A percentile compares a stretch with the other conserved stretches of the same genome.
Conservation (phyloP, 2,888 invertebrate genomes). For the Sesia bembeciformis region DNA sequence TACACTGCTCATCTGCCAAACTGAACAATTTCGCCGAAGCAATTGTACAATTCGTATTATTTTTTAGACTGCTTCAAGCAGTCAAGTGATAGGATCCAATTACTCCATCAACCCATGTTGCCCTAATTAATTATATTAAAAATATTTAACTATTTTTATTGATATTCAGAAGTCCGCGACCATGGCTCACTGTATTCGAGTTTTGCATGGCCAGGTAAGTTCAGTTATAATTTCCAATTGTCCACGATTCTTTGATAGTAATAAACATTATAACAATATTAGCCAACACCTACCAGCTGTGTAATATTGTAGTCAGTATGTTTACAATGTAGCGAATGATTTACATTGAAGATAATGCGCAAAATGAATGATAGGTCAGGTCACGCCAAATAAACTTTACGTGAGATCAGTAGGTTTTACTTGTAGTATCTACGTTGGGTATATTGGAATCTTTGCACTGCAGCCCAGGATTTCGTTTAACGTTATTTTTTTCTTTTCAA, state of each 20-base stretch:
- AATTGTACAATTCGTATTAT: slow-evolving; percentile 18
- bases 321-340: slow-evolving; percentile 31
- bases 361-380: slow-evolving; percentile 42
- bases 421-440: slow-evolving; percentile 9
- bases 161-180: slow-evolving; percentile 59
- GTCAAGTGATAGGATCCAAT: slow-evolving; percentile 22
- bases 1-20: not conserved
- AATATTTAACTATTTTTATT: slow-evolving; percentile 25
- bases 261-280: slow-evolving; percentile 6
- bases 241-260: slow-evolving; percentile 21
- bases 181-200: slow-evolving; percentile 86
- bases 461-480: too few species aligned
- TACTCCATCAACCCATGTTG: slow-evolving; percentile 51
- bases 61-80: slow-evolving; percentile 21
- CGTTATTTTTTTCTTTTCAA: not conserved
- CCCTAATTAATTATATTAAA: slow-evolving; percentile 37
- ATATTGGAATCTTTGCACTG: too few species aligned
- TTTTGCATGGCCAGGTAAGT: slow-evolving; percentile 84
- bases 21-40: slow-evolving; percentile 23
- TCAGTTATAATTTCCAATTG: slow-evolving; percentile 15
- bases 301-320: slow-evolving; percentile 21
- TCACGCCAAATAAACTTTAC: slow-evolving; percentile 31
- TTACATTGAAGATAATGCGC: slow-evolving; percentile 24
- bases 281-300: slow-evolving; percentile 1
- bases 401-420: slow-evolving; percentile 33